A percentile compares a stretch with the other conserved stretches of the same genome.
Conservation (phyloP, 2,888 invertebrate species). For the Protodeltote pygarga region DNA sequence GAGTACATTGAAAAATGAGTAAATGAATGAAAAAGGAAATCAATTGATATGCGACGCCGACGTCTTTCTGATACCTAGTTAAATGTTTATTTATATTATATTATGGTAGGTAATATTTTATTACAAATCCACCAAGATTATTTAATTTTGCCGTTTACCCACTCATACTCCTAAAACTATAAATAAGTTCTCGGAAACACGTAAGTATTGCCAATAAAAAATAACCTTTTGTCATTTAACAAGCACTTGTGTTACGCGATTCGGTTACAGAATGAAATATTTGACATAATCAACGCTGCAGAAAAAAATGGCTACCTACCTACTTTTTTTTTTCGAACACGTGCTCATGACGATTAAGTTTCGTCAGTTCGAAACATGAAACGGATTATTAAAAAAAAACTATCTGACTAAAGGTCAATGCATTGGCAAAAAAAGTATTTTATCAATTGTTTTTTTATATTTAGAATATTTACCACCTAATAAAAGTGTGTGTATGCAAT, state of each 20-base stretch:
- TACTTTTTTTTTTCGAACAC: slow-evolving; percentile 40
- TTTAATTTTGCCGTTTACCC: too few species aligned
- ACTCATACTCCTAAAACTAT: too few species aligned
- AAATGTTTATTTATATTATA: too few species aligned
- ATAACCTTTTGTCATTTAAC: slow-evolving; percentile 58
- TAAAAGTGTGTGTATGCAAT: neutral
- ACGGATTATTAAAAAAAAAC: neutral
- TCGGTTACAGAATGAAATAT: slow-evolving; percentile 49
- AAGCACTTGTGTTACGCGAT: slow-evolving; percentile 55
- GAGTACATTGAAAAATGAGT: too few species aligned
- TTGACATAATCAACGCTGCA: slow-evolving; percentile 47
- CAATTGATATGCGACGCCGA: too few species aligned
- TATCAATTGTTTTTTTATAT: slow-evolving; percentile 3
- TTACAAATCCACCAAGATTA: too few species aligned
- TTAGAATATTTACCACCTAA: neutral
- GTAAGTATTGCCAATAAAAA: slow-evolving; percentile 49
- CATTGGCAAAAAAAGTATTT: slow-evolving; percentile 6
- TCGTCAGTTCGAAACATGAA: neutral
- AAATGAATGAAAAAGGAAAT: too few species aligned
- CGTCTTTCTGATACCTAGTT: too few species aligned
- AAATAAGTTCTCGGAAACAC: slow-evolving; percentile 51
- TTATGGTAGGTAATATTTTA: too few species aligned
- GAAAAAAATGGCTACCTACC: slow-evolving; percentile 42
- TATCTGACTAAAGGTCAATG: slow-evolving; percentile 1
- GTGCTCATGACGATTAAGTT: slow-evolving; percentile 8